Evolutionary conservation across 2,113 vertebrate species (phyloP).

Genomic region (Pionites leucogaster): DNA sequence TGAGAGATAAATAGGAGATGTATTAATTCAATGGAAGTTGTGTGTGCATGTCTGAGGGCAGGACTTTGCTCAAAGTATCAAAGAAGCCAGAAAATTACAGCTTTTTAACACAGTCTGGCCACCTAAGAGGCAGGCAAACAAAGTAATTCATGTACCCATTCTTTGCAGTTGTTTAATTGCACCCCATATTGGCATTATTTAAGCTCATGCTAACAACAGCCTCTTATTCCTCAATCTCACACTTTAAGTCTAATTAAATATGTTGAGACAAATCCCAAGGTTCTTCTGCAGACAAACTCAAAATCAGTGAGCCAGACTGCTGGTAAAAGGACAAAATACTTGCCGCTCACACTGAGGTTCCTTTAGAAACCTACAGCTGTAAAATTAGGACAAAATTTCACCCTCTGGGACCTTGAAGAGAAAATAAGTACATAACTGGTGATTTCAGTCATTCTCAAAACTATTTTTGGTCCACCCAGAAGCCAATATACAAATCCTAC

Average conservation of each 20-base stretch:
- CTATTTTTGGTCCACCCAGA: background rate
- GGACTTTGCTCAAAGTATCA: conserved; percentile 30
- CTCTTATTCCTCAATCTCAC: background rate
- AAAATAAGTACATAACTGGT: background rate
- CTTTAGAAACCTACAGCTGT: background rate
- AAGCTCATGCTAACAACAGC: background rate
- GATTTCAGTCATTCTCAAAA: background rate
- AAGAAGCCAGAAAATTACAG: conserved; percentile 60
- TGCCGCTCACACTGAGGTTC: background rate
- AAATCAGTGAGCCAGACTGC: background rate
- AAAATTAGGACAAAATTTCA: conserved; percentile 2
- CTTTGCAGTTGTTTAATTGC: conserved; percentile 19
- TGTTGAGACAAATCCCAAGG: conserved; percentile 23
- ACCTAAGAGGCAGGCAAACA: conserved; percentile 27
- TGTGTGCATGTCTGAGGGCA: conserved; percentile 28
- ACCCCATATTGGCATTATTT: background rate
- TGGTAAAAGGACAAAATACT: background rate
- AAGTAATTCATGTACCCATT: background rate
- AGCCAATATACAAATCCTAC: background rate
- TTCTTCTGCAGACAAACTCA: background rate
- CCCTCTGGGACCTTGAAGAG: background rate
- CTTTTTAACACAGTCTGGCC: background rate
- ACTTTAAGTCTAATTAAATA: conserved; percentile 13
- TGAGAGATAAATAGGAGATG: conserved; percentile 28
- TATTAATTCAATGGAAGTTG: conserved; percentile 19